Conservation (phyloP, 2,888 invertebrate genomes). For the Anticlea derivata region DNA sequence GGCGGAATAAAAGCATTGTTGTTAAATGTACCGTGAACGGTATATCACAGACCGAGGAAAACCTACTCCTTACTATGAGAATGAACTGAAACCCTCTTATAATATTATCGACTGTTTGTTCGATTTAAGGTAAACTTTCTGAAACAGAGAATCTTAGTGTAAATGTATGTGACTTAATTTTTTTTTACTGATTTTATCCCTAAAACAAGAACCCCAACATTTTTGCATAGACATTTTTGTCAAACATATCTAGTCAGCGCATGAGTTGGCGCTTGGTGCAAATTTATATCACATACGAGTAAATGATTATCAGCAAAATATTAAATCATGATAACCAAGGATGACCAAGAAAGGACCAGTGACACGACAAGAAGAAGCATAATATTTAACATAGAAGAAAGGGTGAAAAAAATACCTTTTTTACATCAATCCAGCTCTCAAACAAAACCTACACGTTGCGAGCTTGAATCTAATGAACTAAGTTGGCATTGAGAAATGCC, state of each 20-base stretch:
- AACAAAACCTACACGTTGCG: conserved; percentile 24
- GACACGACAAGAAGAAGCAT: too few relatives aligned
- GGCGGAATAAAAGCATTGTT: conserved; percentile 39
- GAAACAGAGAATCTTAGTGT: too few relatives aligned
- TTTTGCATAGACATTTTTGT: too few relatives aligned
- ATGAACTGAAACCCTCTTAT: conserved; percentile 29
- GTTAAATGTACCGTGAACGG: conserved; percentile 44
- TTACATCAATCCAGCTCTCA: conserved; percentile 7
- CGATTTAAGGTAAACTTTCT: conserved; percentile 5
- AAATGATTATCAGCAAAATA: too few relatives aligned
- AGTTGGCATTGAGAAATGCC: conserved; percentile 30
- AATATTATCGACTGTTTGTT: conserved; percentile 5
- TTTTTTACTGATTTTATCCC: too few relatives aligned
- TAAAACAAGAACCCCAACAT: too few relatives aligned
- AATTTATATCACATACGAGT: too few relatives aligned
- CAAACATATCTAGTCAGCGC: too few relatives aligned
- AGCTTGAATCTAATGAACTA: conserved; percentile 29
- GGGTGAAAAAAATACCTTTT: neutral
- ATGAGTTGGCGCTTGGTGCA: too few relatives aligned
- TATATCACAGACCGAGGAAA: conserved; percentile 27
- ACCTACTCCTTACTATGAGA: conserved; percentile 27
- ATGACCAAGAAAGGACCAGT: too few relatives aligned
- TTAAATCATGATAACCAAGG: too few relatives aligned
- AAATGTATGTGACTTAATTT: too few relatives aligned
- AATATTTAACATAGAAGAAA: neutral